phyloP scores from a whole-genome alignment of 2,113 vertebrate species.

The Mesoclemmys tuberculata region DNA sequence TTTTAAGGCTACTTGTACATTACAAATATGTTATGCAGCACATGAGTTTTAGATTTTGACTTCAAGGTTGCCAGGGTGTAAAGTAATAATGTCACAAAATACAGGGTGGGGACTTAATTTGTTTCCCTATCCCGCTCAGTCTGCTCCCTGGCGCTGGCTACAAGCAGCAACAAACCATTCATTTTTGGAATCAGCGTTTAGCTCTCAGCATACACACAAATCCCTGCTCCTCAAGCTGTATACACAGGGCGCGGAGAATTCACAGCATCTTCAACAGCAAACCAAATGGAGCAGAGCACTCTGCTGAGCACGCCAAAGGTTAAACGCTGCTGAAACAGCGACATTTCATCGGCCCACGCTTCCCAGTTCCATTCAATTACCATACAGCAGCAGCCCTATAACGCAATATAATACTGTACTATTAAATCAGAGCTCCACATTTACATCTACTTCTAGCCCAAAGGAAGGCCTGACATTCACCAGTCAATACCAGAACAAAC shows the following conservation, averaged over 20 bases:
- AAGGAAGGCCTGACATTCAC: constrained; percentile 39
- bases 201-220: neutral
- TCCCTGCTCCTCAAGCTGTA: neutral
- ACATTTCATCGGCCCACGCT: constrained; percentile 48
- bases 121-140: neutral
- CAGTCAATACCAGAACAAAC: constrained; percentile 38
- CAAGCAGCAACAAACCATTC: constrained; percentile 17
- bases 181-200: constrained; percentile 26
- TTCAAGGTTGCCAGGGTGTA: neutral
- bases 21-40: neutral
- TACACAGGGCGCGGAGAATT: constrained; percentile 47
- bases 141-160: neutral
- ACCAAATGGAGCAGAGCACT: constrained; percentile 44
- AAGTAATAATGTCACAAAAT: neutral
- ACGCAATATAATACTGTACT: constrained; percentile 26
- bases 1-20: neutral
- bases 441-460: constrained; percentile 41
- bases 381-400: constrained; percentile 15
- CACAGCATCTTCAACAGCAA: constrained; percentile 51
- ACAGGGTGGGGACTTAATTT: neutral
- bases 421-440: constrained; percentile 47
- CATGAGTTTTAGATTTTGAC: neutral
- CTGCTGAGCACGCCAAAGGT: constrained; percentile 50
- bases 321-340: constrained; percentile 65
- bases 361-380: constrained; percentile 57